phyloP scores from a whole-genome alignment of 2,888 invertebrate species.

The Oscheius sp. region DNA sequence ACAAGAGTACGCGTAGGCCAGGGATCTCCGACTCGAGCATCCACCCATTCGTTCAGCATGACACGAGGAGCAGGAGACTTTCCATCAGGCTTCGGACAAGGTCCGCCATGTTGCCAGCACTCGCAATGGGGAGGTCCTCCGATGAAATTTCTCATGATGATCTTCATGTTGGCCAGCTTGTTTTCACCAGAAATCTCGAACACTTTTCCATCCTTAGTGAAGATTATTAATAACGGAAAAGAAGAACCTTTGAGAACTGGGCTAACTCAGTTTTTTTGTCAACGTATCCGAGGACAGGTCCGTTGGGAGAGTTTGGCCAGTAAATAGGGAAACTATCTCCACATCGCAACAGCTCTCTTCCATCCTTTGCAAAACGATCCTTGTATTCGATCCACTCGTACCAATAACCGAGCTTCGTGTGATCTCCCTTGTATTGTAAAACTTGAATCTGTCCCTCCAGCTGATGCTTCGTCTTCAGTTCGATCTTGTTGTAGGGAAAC shows the following conservation, averaged over 20 bases:
- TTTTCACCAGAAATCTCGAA: conserved; percentile 40
- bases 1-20: conserved; percentile 39
- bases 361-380: conserved; percentile 50
- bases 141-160: conserved; percentile 59
- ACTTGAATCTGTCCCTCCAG: conserved; percentile 44
- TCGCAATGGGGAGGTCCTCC: conserved; percentile 38
- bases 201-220: conserved; percentile 38
- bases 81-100: conserved; percentile 8
- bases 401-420: conserved; percentile 53
- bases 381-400: conserved; percentile 60
- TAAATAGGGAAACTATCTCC: conserved; percentile 55
- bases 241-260: conserved; percentile 43
- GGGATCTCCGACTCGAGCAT: conserved; percentile 56
- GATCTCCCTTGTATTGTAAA: conserved; percentile 52
- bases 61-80: conserved; percentile 18
- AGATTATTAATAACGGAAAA: neutral
- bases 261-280: conserved; percentile 57
- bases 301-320: conserved; percentile 43
- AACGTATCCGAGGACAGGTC: conserved; percentile 39
- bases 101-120: too few species aligned
- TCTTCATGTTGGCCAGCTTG: conserved; percentile 57
- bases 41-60: conserved; percentile 56
- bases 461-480: conserved; percentile 45
- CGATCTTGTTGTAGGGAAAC: conserved; percentile 53
- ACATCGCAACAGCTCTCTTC: conserved; percentile 40